Percentiles rank a stretch among this genome's conserved stretches.
These are phyloP conservation scores for Rhorus exstirpatorius DNA, from an alignment of 2,888 invertebrate genomes.

Conservation along the genomic window DNA sequence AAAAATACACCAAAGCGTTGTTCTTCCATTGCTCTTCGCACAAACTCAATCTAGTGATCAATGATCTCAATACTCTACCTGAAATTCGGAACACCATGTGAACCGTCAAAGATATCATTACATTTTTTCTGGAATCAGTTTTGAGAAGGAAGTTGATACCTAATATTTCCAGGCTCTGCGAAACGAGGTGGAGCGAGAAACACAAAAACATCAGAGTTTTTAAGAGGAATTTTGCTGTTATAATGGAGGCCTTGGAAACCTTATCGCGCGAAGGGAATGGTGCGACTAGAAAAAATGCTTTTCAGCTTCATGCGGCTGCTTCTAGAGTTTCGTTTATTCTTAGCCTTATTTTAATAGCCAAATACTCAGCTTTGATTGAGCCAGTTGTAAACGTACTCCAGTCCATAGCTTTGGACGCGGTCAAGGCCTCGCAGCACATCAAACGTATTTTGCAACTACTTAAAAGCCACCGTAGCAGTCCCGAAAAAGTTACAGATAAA, in stretches of 20 bases:
- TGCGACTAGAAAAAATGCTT: conserved; percentile 73
- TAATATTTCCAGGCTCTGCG: conserved; percentile 75
- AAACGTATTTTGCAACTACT: conserved; percentile 48
- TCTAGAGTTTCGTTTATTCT: conserved; percentile 68
- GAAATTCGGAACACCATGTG: conserved; percentile 74
- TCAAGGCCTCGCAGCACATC: conserved; percentile 42
- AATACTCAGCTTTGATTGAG: conserved; percentile 76
- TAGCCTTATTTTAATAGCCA: conserved; percentile 72
- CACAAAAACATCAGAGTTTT: conserved; percentile 73
- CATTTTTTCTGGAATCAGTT: conserved; percentile 75
- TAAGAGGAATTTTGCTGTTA: conserved; percentile 73
- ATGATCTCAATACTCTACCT: conserved; percentile 73
- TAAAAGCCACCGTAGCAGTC: conserved; percentile 66
- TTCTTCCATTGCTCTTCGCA: conserved; percentile 77
- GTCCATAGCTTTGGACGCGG: conserved; percentile 72
- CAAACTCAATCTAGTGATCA: conserved; percentile 77
- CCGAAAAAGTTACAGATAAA: conserved; percentile 73
- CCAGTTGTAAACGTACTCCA: conserved; percentile 75
- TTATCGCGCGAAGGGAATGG: conserved; percentile 72
- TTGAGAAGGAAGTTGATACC: conserved; percentile 75
- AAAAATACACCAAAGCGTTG: conserved; percentile 73
- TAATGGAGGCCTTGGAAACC: conserved; percentile 70
- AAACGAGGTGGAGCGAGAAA: conserved; percentile 75
- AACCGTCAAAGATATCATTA: conserved; percentile 73
- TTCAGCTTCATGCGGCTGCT: conserved; percentile 75